Base-by-base conservation (phyloP, 2,888 invertebrate genomes). In the Lasioglossum morio region DNA sequence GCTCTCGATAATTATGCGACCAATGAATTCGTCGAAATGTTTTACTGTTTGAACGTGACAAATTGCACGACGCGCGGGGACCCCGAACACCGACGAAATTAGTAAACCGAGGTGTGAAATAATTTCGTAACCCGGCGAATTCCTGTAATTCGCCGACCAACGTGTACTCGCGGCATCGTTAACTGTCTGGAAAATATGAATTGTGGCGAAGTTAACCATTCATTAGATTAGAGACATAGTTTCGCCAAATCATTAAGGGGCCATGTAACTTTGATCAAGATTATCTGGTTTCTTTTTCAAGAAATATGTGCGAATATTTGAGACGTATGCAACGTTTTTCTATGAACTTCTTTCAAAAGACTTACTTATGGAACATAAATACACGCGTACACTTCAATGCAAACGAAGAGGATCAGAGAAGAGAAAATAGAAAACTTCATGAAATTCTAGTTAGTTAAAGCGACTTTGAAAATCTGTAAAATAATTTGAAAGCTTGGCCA, bases 31-130 rank as follows among this genome's bases (percentile, higher is more conserved):
- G 34, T n/a, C 30, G 57, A 43, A 27, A 57, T 57, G 37, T 78
- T 78, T 78, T 78, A 78, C 10, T 19, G 57, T 43, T 30, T 10
- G 72, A 43, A 78, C 78, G 78, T 72, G 78, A 78, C 72, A 23
- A 78, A 72, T 72, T 40, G 40, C 19, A 37, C 43, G 23, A 72
- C 40, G 27, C 53, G 57, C 14, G 27, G 30, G 37, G 23, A 34
- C 66, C 10, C 19, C 19, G 70, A 40, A 40, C 57, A 10, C 7
- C n/a, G 1, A 57, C 16, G 48, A n/a, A 69, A 69, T 23, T 37
- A 37, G 23, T 46, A 57, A 73, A 66, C 27, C 74, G 7, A 19
- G 23, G 4, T 8, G 23, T 8, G 37, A 40, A 70, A 70, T 70
- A 14, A n/a, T 70, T 70, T n/a, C 70, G 70, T n/a, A 70, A 70